A percentile compares a stretch with the other conserved stretches of the same genome.
These are phyloP conservation scores for Cynaeus angustus DNA, from an alignment of 2,888 invertebrate genomes.

Conservation along the genomic window DNA sequence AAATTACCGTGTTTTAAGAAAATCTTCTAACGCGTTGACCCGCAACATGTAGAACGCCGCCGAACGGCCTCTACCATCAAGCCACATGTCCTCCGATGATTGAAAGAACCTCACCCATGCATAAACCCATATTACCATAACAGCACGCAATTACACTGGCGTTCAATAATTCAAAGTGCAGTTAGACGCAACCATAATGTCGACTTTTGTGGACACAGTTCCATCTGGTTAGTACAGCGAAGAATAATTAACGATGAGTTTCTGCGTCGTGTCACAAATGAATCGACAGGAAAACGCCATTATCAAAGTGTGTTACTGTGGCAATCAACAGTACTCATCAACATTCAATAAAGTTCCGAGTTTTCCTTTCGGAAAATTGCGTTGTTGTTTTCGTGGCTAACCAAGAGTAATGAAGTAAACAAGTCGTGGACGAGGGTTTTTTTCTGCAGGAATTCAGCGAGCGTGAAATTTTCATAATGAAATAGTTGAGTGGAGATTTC, in stretches of 20 bases:
- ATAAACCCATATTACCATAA: constrained; percentile 41
- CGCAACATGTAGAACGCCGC: constrained; percentile 15
- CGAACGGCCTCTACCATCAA: constrained; percentile 3
- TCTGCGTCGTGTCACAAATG: constrained; percentile 39
- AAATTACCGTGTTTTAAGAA: neutral
- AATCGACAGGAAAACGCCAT: constrained; percentile 46
- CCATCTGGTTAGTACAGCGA: constrained; percentile 35
- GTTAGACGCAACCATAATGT: constrained; percentile 28
- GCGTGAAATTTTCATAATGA: constrained; percentile 36
- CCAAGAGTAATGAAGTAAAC: constrained; percentile 16
- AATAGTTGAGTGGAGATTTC: constrained; percentile 22
- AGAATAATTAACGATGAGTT: constrained; percentile 36
- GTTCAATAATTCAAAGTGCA: constrained; percentile 45
- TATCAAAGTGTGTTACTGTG: constrained; percentile 50
- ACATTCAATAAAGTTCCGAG: constrained; percentile 41
- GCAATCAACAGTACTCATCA: constrained; percentile 50
- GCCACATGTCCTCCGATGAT: constrained; percentile 30
- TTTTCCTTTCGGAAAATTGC: constrained; percentile 25
- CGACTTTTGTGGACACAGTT: constrained; percentile 18
- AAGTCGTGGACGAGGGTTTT: constrained; percentile 2
- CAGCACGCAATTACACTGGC: constrained; percentile 38
- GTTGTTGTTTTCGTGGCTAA: neutral
- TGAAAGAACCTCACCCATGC: constrained; percentile 43
- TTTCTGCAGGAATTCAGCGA: constrained; percentile 7
- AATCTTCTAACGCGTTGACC: neutral